Evolutionary conservation across 2,797 vertebrate genomes (phyloP).

Genomic region (Fistularia commersonii): DNA sequence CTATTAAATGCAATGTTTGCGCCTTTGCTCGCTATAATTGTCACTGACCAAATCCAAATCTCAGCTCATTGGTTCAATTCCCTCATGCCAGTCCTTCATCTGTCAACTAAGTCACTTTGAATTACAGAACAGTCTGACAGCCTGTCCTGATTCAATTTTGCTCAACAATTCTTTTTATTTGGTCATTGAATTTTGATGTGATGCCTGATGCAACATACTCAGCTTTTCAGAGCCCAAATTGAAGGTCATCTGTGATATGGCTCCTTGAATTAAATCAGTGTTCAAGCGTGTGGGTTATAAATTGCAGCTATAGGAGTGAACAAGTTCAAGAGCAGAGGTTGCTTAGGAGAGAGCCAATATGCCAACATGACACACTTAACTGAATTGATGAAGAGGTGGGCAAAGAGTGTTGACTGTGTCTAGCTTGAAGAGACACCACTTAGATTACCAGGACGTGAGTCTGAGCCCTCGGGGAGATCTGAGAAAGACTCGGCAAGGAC

Average conservation of each 20-base stretch:
- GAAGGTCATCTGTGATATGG: neutral
- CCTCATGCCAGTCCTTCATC: neutral
- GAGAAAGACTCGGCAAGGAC: neutral
- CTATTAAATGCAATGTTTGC: no score
- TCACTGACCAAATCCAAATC: neutral
- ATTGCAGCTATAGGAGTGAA: neutral
- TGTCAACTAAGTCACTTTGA: neutral
- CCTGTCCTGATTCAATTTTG: neutral
- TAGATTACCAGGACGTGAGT: slow-evolving; percentile 9
- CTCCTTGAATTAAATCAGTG: neutral
- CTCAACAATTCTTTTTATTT: neutral
- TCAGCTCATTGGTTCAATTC: neutral
- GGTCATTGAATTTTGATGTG: neutral
- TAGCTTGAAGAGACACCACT: slow-evolving; percentile 5
- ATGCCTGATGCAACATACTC: neutral
- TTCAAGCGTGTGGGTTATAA: slow-evolving; percentile 1
- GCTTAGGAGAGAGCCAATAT: slow-evolving; percentile 1
- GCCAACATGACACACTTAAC: no score
- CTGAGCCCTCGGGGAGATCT: neutral
- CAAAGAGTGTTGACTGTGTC: no score
- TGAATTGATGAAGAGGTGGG: no score
- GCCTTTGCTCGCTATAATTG: no score
- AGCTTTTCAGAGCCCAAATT: no score
- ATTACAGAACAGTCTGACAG: neutral
- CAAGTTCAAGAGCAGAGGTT: neutral